A percentile compares a stretch with the other conserved stretches of the same genome.
Evolutionary conservation across 2,888 invertebrate genomes (phyloP).

Genomic region (Tipula lateralis): DNA sequence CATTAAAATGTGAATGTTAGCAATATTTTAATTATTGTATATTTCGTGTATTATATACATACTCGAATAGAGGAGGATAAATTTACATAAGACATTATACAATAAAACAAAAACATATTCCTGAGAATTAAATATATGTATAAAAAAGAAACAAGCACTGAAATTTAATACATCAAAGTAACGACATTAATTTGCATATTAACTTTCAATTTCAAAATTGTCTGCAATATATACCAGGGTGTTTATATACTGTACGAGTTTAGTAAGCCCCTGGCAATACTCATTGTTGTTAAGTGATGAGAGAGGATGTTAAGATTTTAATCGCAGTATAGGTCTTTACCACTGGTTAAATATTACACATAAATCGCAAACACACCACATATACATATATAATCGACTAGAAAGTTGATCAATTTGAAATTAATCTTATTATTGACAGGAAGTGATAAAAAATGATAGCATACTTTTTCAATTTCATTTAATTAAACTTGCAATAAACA

Average conservation of each 20-base stretch:
- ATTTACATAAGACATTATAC: neutral
- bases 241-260: no score
- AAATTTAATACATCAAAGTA: neutral
- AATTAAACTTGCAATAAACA: constrained; percentile 9
- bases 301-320: no score
- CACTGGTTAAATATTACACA: no score
- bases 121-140: neutral
- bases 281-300: no score
- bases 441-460: neutral
- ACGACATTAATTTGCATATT: constrained; percentile 1
- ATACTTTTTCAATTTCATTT: constrained; percentile 2
- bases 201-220: neutral
- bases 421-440: constrained; percentile 6
- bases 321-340: no score
- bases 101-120: neutral
- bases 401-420: constrained; percentile 7
- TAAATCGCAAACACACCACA: no score
- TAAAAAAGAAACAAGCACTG: neutral
- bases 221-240: neutral
- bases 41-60: neutral
- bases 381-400: neutral
- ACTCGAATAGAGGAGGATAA: neutral
- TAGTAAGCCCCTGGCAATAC: no score
- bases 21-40: neutral
- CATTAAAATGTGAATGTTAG: neutral